Base-by-base conservation (phyloP, 2,113 vertebrate species). In the Oreotrochilus melanogaster region DNA sequence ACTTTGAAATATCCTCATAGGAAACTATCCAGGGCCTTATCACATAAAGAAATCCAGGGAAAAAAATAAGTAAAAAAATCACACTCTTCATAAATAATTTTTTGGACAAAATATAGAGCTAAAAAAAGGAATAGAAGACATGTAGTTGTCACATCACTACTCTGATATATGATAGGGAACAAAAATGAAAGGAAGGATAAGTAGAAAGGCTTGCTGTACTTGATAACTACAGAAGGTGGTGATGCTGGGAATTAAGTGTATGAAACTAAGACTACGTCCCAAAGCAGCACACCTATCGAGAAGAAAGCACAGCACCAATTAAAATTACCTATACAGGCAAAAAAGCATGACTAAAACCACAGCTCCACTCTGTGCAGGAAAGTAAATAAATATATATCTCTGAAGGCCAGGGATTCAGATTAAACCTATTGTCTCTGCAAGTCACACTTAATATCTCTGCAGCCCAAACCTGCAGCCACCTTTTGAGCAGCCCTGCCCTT, bases 271-370 rank as follows among this genome's bases (percentile, higher is more conserved):
- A 67, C n/a, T 86, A 21, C 30, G 9, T 80, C 37, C 57, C 72
- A 84, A 72, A 88, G n/a, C 54, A 89, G 17, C 62, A 27, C 8
- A 48, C 30, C 23, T 88, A 66, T 70, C 0, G 6, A 83, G 83
- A 9, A 81, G 64, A 75, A 96, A 96, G 65, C 69, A 88, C 71
- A 83, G 5, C 50, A 81, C 19, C 54, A 90, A 69, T 90, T 95
- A 96, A 81, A 92, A 91, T 94, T 89, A 58, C 47, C 67, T 78
- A 23, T 69, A 45, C 22, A 47, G 58, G 28, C 45, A 94, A 75
- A 31, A 92, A 94, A 88, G 42, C n/a, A 88, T 78, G 58, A 92
- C 76, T 80, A 70, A 94, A 94, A 69, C 11, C 50, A 89, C 5
- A 45, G 56, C 17, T 91, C 21, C 42, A 82, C 53, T 93, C 53